phyloP scores from a whole-genome alignment of 1,140 invertebrate genomes.

The Ceratina japonica region DNA sequence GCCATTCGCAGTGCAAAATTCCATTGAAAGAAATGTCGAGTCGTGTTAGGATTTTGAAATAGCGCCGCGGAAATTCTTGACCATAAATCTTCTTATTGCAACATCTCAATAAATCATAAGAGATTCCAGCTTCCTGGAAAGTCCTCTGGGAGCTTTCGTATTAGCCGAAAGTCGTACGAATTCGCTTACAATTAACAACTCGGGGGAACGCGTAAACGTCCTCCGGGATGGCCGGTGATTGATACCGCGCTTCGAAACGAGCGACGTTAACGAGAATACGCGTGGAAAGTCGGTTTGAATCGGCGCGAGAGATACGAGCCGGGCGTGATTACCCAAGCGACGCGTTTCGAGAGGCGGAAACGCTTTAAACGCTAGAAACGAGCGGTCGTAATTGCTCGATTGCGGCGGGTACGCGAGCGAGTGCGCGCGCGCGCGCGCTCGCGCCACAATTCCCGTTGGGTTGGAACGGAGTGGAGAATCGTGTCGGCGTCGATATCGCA shows the following conservation, averaged over 20 bases:
- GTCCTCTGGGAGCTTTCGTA: neutral
- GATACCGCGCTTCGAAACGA: neutral
- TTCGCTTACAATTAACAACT: neutral
- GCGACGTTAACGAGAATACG: constrained; percentile 7
- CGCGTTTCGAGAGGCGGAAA: constrained; percentile 34
- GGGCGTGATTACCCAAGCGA: constrained; percentile 4
- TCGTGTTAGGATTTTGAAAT: no score
- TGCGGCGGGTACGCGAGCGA: neutral
- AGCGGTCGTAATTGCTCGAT: constrained; percentile 49
- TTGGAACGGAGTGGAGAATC: constrained; percentile 50
- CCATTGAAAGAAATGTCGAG: no score
- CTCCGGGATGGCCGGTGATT: neutral
- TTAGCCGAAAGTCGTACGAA: neutral
- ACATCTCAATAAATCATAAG: neutral
- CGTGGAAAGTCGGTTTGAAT: neutral
- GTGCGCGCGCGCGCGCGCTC: neutral
- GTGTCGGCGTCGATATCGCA: constrained; percentile 54
- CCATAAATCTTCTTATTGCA: no score
- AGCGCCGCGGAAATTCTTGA: no score
- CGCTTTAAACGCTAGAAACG: constrained; percentile 42
- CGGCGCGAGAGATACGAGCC: constrained; percentile 4
- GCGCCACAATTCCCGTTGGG: constrained; percentile 14
- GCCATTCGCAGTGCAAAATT: no score
- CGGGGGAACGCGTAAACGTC: neutral
- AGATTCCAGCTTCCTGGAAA: neutral